Evolutionary conservation across 1,140 invertebrate species (phyloP), one percentile per base, ranked within the genome.

Genomic region (Drosophila guanche): DNA sequence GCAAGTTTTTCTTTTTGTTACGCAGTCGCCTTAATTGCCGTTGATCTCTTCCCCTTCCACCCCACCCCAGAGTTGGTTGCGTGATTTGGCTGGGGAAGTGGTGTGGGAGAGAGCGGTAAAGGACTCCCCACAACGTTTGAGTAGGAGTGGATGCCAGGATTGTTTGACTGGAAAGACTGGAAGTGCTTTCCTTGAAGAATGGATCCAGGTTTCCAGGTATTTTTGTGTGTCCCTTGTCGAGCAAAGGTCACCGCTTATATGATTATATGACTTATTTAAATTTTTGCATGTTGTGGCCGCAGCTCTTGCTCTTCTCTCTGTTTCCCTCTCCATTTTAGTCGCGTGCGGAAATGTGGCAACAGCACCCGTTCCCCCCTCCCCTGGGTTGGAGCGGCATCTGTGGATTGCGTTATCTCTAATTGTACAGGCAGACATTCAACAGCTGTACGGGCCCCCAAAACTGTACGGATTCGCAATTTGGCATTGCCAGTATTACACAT

Each of bases 341-440:
- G 81, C 77, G 68, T 88, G 81, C 77, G 74, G 78, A 86, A 85
- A 77, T 74, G 33, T 45, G 63, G 73, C 50, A 61, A 81, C 74
- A 77, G 59, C 66, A 41, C 46, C 45, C 70, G 50, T 20, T 20
- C 16, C 16, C 16, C 16, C 16, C 16, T 20, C 16, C 16, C 16
- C 16, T 20, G 16, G 16, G 1, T 20, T 20, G 16, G 16, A 22
- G 22, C 56, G 5, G 29, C 20, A 23, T 14, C 12, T 69, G 25
- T 37, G 7, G 57, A 62, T 73, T 73, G 70, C 70, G 70, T 70
- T 74, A 63, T 74, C 60, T 75, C 41, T 60, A 75, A 75, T 74
- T 70, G 57, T 46, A 27, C 40, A 46, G 22, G 37, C 46, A 27
- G 56, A 72, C 16, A 59, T 45, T 50, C 37, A 71, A 46, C 54